phyloP scores from a whole-genome alignment of 2,888 invertebrate species.

The Argyresthia albistria region DNA sequence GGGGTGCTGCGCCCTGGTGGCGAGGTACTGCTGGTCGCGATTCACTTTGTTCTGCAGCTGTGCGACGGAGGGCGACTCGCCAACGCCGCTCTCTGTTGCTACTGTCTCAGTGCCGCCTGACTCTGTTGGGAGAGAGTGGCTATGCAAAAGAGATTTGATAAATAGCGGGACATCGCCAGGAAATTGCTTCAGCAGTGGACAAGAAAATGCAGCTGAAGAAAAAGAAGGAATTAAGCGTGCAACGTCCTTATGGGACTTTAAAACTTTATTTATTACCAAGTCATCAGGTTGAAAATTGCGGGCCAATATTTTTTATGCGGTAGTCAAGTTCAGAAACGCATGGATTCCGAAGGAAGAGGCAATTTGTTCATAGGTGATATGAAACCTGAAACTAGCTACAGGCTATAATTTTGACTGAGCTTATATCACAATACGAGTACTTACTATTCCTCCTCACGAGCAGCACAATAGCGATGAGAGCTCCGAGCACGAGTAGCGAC shows the following conservation, averaged over 20 bases:
- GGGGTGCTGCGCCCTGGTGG: constrained; percentile 76
- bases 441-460: constrained; percentile 80
- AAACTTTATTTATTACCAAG: background rate
- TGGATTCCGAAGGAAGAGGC: too few species aligned
- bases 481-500: constrained; percentile 77
- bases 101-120: constrained; percentile 51
- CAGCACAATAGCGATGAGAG: constrained; percentile 78
- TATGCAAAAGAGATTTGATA: too few species aligned
- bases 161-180: too few species aligned
- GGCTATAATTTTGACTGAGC: too few species aligned
- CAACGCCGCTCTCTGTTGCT: constrained; percentile 64
- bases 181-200: background rate
- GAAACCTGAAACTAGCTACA: too few species aligned
- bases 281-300: too few species aligned
- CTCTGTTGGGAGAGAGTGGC: constrained; percentile 26
- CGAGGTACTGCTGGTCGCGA: constrained; percentile 82
- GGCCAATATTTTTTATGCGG: too few species aligned
- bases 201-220: background rate
- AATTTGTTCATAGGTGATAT: too few species aligned
- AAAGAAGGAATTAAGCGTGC: background rate
- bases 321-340: too few species aligned
- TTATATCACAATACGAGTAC: constrained; percentile 23
- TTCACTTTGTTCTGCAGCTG: constrained; percentile 87
- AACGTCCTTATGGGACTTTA: too few species aligned
- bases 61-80: constrained; percentile 84